Percentiles rank a stretch among this genome's conserved stretches.
phyloP scores from a whole-genome alignment of 2,797 vertebrate species.

The Botia kubotai region DNA sequence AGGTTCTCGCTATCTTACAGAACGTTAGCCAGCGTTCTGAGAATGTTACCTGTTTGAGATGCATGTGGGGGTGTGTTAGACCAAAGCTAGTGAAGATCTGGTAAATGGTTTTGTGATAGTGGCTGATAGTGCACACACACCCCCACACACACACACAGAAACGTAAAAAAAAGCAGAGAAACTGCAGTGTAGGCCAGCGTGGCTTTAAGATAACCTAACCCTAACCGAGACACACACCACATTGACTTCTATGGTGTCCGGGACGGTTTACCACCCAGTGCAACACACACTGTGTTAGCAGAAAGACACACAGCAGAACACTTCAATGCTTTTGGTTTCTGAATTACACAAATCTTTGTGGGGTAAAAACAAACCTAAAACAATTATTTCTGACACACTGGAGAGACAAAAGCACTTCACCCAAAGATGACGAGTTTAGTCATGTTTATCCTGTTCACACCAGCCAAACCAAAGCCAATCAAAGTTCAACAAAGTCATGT shows the following conservation, averaged over 20 bases:
- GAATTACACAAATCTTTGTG: not conserved
- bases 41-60: not conserved
- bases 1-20: slow-evolving; percentile 6
- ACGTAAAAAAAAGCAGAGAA: slow-evolving; percentile 19
- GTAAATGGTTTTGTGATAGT: slow-evolving; percentile 49
- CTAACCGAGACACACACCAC: slow-evolving; percentile 4
- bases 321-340: not conserved
- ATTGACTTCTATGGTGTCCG: not conserved
- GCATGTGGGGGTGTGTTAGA: slow-evolving; percentile 24
- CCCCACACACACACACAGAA: not conserved
- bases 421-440: too few species aligned
- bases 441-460: not conserved
- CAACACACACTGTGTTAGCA: not conserved
- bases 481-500: not conserved
- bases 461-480: not conserved
- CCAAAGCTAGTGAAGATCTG: slow-evolving; percentile 52
- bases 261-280: slow-evolving; percentile 2
- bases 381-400: not conserved
- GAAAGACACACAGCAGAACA: not conserved
- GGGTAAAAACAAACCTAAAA: not conserved
- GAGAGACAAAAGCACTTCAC: not conserved
- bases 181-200: slow-evolving; percentile 29
- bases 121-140: slow-evolving; percentile 56
- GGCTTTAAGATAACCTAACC: slow-evolving; percentile 41
- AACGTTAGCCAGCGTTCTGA: too few species aligned